Conservation (phyloP, 2,797 vertebrate genomes). For the Nasua narica region DNA sequence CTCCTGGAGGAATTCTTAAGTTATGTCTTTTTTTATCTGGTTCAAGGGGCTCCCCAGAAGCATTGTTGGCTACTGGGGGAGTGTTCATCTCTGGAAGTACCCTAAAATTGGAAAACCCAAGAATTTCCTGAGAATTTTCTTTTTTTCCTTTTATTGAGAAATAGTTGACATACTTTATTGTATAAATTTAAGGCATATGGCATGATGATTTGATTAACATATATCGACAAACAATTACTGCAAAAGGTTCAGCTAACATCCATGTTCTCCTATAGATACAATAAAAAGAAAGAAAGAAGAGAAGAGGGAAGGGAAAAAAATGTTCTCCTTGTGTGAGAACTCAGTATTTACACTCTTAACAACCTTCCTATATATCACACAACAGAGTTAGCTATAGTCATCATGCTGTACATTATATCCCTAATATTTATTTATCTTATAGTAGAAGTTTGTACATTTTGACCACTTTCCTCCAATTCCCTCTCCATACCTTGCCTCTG, state of each 20-base stretch:
- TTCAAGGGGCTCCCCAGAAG: background rate
- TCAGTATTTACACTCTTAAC: background rate
- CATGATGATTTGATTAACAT: background rate
- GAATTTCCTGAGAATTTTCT: background rate
- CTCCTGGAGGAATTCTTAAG: no score
- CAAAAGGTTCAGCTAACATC: background rate
- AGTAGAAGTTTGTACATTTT: background rate
- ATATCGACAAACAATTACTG: background rate
- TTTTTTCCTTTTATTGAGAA: background rate
- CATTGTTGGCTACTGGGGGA: background rate
- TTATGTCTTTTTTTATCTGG: background rate
- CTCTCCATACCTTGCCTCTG: background rate
- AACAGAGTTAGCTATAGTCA: background rate
- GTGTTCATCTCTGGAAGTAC: background rate
- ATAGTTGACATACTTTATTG: background rate
- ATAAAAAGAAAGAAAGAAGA: background rate
- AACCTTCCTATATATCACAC: background rate
- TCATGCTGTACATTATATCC: background rate
- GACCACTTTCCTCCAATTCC: background rate
- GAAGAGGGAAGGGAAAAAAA: background rate
- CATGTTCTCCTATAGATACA: background rate
- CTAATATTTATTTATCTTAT: background rate
- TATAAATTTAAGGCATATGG: background rate
- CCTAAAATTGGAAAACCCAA: slow-evolving; percentile 2
- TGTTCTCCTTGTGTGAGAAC: background rate